Evolutionary conservation across 1,140 invertebrate genomes (phyloP).

Genomic region (Drosophila erecta): DNA sequence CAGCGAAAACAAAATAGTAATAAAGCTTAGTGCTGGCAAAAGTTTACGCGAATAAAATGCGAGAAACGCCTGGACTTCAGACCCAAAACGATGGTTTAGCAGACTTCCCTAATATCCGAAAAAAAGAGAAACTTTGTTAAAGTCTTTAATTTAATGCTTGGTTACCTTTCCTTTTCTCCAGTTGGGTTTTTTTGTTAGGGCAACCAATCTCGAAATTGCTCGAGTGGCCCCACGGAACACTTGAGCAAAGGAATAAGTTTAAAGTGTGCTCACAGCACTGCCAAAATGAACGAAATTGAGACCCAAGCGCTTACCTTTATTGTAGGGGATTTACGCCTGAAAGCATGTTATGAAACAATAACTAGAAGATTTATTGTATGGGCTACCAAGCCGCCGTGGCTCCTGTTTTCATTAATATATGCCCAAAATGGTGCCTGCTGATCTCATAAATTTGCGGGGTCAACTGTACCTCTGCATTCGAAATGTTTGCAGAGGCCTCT

Average conservation of each 20-base stretch:
- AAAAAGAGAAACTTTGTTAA: constrained; percentile 18
- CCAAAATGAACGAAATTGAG: constrained; percentile 44
- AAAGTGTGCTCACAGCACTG: constrained; percentile 48
- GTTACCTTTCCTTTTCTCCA: constrained; percentile 63
- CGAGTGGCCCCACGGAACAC: constrained; percentile 56
- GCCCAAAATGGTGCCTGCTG: constrained; percentile 1
- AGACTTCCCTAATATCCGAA: constrained; percentile 28
- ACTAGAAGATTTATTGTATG: constrained; percentile 69
- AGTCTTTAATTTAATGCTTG: constrained; percentile 76
- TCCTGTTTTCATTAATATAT: constrained; percentile 39
- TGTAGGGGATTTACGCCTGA: constrained; percentile 63
- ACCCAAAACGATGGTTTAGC: constrained; percentile 15
- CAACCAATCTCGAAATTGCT: constrained; percentile 62
- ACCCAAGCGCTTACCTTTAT: constrained; percentile 46
- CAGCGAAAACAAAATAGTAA: constrained; percentile 60
- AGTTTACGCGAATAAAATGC: constrained; percentile 51
- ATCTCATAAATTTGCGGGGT: constrained; percentile 45
- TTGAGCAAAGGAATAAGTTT: constrained; percentile 55
- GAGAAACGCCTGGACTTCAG: constrained; percentile 30
- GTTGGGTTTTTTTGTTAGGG: constrained; percentile 22
- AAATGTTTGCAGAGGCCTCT: constrained; percentile 1
- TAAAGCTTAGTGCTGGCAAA: constrained; percentile 57
- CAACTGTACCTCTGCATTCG: background rate
- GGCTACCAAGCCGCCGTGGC: constrained; percentile 10
- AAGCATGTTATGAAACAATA: constrained; percentile 69